These are phyloP conservation scores for Lutraria lutraria DNA, from an alignment of 2,888 invertebrate species.

Conservation along the genomic window DNA sequence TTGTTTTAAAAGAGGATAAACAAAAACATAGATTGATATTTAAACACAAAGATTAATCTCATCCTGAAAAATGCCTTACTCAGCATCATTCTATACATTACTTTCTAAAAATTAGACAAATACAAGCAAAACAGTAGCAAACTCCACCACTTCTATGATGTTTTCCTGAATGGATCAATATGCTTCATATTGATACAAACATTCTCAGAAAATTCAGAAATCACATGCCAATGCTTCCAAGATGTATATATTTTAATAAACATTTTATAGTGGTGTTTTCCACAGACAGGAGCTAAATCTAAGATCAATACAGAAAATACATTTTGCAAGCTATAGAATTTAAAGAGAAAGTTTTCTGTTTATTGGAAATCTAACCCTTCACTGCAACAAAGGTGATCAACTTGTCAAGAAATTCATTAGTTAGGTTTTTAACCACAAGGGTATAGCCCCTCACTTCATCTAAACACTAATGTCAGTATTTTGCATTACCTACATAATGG, in stretches of 20 bases:
- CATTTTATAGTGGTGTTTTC: neutral
- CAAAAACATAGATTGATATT: too few species aligned
- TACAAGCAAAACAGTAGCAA: neutral
- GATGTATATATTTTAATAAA: neutral
- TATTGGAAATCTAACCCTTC: neutral
- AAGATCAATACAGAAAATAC: conserved; percentile 7
- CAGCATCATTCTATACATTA: neutral
- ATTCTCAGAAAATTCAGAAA: neutral
- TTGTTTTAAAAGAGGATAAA: too few species aligned
- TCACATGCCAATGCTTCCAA: neutral
- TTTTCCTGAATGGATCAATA: neutral
- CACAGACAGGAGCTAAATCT: neutral
- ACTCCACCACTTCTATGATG: neutral
- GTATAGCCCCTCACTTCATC: neutral
- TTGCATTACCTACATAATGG: neutral
- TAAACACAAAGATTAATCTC: neutral
- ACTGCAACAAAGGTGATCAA: neutral
- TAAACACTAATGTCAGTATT: neutral
- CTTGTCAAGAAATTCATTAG: conserved; percentile 19
- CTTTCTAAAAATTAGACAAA: neutral
- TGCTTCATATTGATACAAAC: neutral
- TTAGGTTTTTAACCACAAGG: neutral
- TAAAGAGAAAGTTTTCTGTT: neutral
- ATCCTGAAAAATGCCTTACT: neutral
- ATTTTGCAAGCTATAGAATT: neutral